phyloP scores from a whole-genome alignment of 2,113 vertebrate genomes.

The Hyperopisus bebe region DNA sequence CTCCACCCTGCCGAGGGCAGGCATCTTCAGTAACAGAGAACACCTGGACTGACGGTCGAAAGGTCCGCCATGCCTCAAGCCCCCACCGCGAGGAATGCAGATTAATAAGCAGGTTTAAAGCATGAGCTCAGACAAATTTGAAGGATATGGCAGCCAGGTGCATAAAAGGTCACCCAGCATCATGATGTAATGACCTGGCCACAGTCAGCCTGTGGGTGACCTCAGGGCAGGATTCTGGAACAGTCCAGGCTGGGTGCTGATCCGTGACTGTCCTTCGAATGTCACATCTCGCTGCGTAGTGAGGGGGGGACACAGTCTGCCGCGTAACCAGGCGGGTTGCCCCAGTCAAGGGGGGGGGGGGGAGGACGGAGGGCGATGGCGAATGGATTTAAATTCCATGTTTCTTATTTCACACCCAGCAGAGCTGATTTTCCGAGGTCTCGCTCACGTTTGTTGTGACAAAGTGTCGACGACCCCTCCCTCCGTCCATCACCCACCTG shows the following conservation, averaged over 20 bases:
- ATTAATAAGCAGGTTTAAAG: neutral
- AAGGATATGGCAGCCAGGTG: neutral
- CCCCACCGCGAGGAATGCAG: neutral
- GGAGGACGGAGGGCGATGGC: constrained; percentile 25
- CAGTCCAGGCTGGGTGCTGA: neutral
- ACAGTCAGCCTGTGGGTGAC: neutral
- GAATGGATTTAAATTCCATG: constrained; percentile 46
- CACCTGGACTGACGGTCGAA: neutral
- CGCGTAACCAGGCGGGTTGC: neutral
- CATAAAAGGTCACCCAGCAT: neutral
- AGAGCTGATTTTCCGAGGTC: neutral
- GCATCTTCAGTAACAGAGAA: too few species aligned
- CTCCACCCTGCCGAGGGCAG: too few species aligned
- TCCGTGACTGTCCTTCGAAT: neutral
- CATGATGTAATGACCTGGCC: neutral
- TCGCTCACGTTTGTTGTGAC: neutral
- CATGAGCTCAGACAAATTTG: neutral
- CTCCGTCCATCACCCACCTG: neutral
- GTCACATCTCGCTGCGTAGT: neutral
- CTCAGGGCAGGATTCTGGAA: neutral
- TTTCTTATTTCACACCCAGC: constrained; percentile 42
- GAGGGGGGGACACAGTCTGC: neutral
- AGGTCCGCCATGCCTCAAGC: neutral
- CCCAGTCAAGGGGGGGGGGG: neutral
- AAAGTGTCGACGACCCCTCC: neutral